Base-by-base conservation (phyloP, 2,888 invertebrate species). In the Altica lythri region DNA sequence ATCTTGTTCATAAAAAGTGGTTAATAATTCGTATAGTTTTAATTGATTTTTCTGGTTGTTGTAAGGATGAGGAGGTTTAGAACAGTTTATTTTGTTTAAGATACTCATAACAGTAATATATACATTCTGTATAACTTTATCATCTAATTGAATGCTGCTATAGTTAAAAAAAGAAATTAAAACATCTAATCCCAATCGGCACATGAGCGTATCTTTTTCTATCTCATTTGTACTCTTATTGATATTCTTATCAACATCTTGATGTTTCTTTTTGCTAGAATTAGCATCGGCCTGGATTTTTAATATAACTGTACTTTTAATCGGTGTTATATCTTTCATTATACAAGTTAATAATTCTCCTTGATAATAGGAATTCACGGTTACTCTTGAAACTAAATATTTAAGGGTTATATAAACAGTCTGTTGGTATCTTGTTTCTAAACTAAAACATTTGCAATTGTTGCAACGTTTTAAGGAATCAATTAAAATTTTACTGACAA, bases 1-100 rank as follows among this genome's bases (percentile, higher is more conserved):
- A n/a, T 60, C 58, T 60, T 67, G 67, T 50, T 62, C 54, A 25
- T 60, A 65, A 18, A 66, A 55, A 19, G 60, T 55, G 2, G 61
- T 61, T 9, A 67, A 42, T 10, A 62, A 54, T 49, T 66, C 53
- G 22, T 61, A 63, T 1, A 67, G 45, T 18, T 52, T 55, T 6
- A 38, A 35, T 47, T 61, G 60, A 22, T 61, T 63, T 9, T 56
- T 44, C 2, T 22, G 14, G 10, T 63, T 57, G 6, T 37, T 59
- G 32, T 65, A 67, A 0, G 60, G 65, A 35, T 59, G 53, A 2
- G 38, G 40, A 8, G 46, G 19, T 44, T 59, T 54, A 2, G 55
- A 53, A 5, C 51, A 38, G 34, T 59, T 64, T 6, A 67, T 53
- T 4, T 54, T 53, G 25, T 45, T 51, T 4, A 67, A 34, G 1